Conservation (phyloP, 2,113 vertebrate genomes). For the Prolemur simus region DNA sequence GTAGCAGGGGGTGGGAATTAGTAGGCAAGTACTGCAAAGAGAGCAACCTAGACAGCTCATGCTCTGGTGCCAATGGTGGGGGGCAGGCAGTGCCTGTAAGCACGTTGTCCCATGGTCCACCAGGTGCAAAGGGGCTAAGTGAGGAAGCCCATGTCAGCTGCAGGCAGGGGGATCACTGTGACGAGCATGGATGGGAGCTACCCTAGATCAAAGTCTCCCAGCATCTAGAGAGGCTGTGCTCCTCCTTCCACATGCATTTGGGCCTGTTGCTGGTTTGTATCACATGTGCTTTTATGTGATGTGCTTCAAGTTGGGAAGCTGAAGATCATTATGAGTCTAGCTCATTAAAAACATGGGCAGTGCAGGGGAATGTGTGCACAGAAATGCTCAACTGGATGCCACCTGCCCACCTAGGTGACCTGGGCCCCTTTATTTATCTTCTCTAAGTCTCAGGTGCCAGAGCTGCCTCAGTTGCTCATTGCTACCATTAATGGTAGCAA, state of each 20-base stretch:
- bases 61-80: not conserved
- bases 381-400: too few relatives aligned
- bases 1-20: not conserved
- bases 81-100: not conserved
- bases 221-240: not conserved
- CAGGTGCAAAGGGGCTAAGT: not conserved
- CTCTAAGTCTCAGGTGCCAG: not conserved
- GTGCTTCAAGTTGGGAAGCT: not conserved
- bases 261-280: not conserved
- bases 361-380: not conserved
- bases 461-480: not conserved
- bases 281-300: not conserved
- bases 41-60: rapidly evolving
- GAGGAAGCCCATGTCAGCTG: not conserved
- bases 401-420: not conserved
- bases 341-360: not conserved
- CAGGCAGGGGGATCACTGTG: not conserved
- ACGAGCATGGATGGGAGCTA: not conserved
- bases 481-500: too few relatives aligned
- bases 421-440: not conserved
- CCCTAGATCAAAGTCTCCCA: not conserved
- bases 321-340: not conserved
- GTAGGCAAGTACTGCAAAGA: not conserved
- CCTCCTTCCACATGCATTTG: too few relatives aligned
- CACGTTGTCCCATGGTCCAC: not conserved